A percentile compares a stretch with the other conserved stretches of the same genome.
phyloP scores from a whole-genome alignment of 1,140 invertebrate genomes.

The Mamestra configurata region DNA sequence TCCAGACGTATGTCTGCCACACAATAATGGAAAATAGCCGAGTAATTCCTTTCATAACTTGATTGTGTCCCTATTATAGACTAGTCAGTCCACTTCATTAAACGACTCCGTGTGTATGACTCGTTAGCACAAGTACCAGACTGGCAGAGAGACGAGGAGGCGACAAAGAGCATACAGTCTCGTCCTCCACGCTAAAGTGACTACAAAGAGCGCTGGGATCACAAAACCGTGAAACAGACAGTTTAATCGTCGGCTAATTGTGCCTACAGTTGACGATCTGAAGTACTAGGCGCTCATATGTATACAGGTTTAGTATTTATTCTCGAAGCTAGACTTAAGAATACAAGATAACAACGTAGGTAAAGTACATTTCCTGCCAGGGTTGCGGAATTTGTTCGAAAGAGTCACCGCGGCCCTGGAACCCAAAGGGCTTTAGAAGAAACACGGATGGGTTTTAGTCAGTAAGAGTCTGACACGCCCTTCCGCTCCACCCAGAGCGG shows the following conservation, averaged over 20 bases:
- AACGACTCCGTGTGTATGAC: not conserved
- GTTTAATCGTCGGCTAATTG: conserved; percentile 50
- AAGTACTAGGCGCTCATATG: not conserved
- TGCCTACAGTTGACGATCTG: conserved; percentile 24
- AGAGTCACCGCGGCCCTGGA: too few species aligned
- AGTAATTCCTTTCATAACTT: not conserved
- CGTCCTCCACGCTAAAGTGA: not conserved
- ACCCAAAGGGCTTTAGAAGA: too few species aligned
- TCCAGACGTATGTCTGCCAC: not conserved
- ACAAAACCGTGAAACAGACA: conserved; percentile 48
- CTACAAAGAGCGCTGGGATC: conserved; percentile 22
- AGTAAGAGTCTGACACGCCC: too few species aligned
- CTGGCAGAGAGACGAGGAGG: not conserved
- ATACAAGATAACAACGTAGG: too few species aligned
- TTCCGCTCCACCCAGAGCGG: too few species aligned
- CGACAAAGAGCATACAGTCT: not conserved
- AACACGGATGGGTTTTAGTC: too few species aligned
- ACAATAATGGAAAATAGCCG: not conserved
- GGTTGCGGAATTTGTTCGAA: too few species aligned
- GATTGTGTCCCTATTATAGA: not conserved
- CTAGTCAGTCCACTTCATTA: not conserved
- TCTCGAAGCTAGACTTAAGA: not conserved
- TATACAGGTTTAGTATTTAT: not conserved
- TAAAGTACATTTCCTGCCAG: too few species aligned
- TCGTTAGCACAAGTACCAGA: conserved; percentile 30